These are phyloP conservation scores for Calonectris borealis DNA, from an alignment of 2,113 vertebrate genomes.

Conservation along the genomic window DNA sequence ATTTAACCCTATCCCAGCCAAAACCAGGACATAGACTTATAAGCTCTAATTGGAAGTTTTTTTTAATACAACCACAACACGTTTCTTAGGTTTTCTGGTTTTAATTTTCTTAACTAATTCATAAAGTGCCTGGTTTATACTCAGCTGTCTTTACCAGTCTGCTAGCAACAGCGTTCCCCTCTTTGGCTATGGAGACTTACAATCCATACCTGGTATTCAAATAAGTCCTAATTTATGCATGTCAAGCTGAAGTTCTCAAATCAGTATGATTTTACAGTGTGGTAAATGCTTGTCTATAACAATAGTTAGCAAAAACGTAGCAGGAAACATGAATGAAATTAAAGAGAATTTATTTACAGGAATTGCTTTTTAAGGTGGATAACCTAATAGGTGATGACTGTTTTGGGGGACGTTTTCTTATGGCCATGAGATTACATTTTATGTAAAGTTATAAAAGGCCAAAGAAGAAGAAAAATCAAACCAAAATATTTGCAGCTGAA, in stretches of 20 bases:
- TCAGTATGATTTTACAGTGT: neutral
- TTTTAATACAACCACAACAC: neutral
- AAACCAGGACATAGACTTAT: no score
- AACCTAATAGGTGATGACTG: neutral
- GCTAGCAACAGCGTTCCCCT: neutral
- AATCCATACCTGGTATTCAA: neutral
- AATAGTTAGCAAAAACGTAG: neutral
- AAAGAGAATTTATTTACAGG: neutral
- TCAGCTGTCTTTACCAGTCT: neutral
- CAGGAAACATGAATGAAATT: neutral
- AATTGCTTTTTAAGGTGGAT: neutral
- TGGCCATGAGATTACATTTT: neutral
- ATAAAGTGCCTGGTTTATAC: neutral
- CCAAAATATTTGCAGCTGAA: neutral
- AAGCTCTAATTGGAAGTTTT: neutral
- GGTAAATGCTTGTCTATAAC: neutral
- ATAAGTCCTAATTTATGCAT: neutral
- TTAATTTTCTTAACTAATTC: neutral
- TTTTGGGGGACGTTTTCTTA: neutral
- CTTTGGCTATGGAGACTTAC: neutral
- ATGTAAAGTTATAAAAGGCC: neutral
- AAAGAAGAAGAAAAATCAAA: neutral
- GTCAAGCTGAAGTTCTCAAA: neutral
- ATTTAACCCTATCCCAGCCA: no score
- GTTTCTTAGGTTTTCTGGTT: neutral